A percentile compares a stretch with the other conserved stretches of the same genome.
These are phyloP conservation scores for Thymelicus lineola DNA, from an alignment of 2,888 invertebrate genomes.

Conservation along the genomic window DNA sequence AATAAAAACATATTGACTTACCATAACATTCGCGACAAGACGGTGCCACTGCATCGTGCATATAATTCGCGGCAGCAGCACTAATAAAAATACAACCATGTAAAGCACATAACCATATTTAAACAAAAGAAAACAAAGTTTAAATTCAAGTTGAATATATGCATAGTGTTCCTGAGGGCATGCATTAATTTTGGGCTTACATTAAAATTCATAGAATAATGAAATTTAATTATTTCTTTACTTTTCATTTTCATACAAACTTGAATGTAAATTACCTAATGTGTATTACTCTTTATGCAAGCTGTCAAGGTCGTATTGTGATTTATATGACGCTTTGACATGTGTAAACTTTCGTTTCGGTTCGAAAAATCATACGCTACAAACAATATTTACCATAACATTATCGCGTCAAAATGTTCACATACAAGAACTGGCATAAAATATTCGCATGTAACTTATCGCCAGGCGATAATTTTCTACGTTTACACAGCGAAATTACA, in stretches of 20 bases:
- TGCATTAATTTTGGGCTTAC: too few species aligned
- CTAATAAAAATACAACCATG: neutral
- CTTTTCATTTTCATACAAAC: too few species aligned
- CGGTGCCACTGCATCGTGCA: neutral
- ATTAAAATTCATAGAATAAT: too few species aligned
- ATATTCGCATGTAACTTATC: neutral
- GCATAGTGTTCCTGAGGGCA: too few species aligned
- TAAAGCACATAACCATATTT: too few species aligned
- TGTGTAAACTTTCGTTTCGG: neutral
- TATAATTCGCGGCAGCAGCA: neutral
- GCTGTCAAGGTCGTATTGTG: too few species aligned
- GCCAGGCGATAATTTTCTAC: neutral
- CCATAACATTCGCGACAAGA: neutral
- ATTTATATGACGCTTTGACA: too few species aligned
- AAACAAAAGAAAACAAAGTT: too few species aligned
- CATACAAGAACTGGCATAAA: neutral
- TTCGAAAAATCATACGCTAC: neutral
- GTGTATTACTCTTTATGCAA: too few species aligned
- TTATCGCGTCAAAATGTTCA: neutral
- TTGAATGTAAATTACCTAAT: too few species aligned
- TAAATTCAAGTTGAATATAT: too few species aligned
- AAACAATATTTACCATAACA: neutral
- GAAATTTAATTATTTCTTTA: too few species aligned
- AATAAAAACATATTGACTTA: neutral
- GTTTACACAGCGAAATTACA: neutral